Percentiles rank a stretch among this genome's conserved stretches.
These are phyloP conservation scores for Steinernema hermaphroditum DNA, from an alignment of 2,888 invertebrate species.

Conservation along the genomic window DNA sequence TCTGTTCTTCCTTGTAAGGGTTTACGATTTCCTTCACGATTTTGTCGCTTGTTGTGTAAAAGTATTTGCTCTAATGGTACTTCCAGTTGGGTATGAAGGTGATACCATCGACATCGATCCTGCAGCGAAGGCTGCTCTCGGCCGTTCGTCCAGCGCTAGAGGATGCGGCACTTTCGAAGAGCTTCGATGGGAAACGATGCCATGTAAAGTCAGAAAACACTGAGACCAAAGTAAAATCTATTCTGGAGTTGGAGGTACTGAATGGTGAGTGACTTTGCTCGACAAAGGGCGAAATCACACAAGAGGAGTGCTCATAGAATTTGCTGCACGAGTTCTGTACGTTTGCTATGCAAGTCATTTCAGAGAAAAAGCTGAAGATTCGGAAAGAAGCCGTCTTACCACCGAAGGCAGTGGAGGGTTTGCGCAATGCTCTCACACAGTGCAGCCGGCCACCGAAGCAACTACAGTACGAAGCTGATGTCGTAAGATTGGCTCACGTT, in stretches of 20 bases:
- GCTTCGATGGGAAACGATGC: background rate
- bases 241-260: background rate
- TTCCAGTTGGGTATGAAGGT: slow-evolving; percentile 21
- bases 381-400: background rate
- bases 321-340: too few relatives aligned
- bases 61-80: background rate
- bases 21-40: background rate
- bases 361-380: background rate
- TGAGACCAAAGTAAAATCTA: slow-evolving; percentile 5
- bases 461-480: slow-evolving; percentile 63
- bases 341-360: too few relatives aligned
- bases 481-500: slow-evolving; percentile 30
- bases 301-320: too few relatives aligned
- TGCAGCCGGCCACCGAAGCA: slow-evolving; percentile 52
- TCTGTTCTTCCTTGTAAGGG: background rate
- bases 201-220: slow-evolving; percentile 20
- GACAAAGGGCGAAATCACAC: too few relatives aligned
- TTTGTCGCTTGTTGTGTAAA: background rate
- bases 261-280: background rate
- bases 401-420: slow-evolving; percentile 43
- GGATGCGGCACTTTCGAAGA: background rate
- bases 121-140: background rate
- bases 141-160: background rate
- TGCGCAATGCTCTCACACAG: slow-evolving; percentile 36
- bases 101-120: background rate